These are phyloP conservation scores for Penaeus vannamei DNA, from an alignment of 1,140 invertebrate genomes.

Conservation along the genomic window DNA sequence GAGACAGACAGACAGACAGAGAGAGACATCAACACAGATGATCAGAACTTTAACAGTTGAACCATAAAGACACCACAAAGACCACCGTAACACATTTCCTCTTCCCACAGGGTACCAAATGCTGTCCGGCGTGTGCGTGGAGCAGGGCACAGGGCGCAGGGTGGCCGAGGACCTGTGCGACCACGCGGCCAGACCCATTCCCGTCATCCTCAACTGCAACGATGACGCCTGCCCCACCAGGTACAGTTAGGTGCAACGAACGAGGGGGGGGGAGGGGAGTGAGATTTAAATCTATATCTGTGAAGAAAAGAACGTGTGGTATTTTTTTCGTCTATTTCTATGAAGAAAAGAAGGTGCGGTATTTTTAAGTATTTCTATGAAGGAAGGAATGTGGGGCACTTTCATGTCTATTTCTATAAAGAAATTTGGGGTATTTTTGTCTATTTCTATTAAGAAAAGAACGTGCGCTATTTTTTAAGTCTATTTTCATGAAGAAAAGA, in stretches of 20 bases:
- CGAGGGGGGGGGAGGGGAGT: no score
- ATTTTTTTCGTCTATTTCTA: no score
- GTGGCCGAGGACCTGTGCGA: constrained; percentile 63
- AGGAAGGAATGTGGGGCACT: no score
- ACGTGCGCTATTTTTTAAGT: no score
- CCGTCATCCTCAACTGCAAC: constrained; percentile 85
- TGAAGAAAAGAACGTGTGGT: no score
- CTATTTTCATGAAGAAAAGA: background rate
- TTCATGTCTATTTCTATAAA: no score
- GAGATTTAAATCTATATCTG: background rate
- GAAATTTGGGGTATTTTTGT: no score
- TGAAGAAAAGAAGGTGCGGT: no score
- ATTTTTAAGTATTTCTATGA: background rate
- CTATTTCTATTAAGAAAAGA: background rate
- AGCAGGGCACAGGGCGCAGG: constrained; percentile 34
- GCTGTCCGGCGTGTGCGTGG: constrained; percentile 63
- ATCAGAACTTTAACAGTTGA: no score
- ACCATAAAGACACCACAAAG: no score
- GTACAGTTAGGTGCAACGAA: constrained; percentile 74
- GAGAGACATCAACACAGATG: no score
- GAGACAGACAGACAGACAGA: no score
- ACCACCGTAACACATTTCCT: background rate
- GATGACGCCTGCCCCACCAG: constrained; percentile 87
- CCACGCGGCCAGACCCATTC: constrained; percentile 76
- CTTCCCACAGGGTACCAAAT: constrained; percentile 67